A percentile compares a stretch with the other conserved stretches of the same genome.
Conservation (phyloP, 2,888 invertebrate species). For the Acanthococcus lagerstroemiae region DNA sequence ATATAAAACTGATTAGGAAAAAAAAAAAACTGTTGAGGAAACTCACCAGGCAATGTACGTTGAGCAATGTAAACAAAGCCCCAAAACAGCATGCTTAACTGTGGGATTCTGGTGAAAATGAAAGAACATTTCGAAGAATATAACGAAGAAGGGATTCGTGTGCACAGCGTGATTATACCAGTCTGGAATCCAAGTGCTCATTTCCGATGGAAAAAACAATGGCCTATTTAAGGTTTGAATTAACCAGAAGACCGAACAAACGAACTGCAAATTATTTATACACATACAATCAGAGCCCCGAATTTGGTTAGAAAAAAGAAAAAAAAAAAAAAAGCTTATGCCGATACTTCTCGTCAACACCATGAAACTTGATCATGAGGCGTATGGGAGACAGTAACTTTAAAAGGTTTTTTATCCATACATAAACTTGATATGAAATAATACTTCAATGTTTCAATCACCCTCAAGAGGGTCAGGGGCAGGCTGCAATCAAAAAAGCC, state of each 20-base stretch:
- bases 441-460: too few relatives aligned
- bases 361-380: too few relatives aligned
- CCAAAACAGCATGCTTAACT: constrained; percentile 33
- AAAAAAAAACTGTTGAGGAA: too few relatives aligned
- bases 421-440: too few relatives aligned
- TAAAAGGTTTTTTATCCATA: too few relatives aligned
- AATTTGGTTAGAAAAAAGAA: too few relatives aligned
- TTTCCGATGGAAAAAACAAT: constrained; percentile 47
- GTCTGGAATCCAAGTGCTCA: constrained; percentile 47
- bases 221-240: constrained; percentile 48
- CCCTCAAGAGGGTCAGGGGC: too few relatives aligned
- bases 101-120: constrained; percentile 36
- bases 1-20: background rate
- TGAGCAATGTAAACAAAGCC: constrained; percentile 32
- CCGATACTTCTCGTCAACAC: too few relatives aligned
- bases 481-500: too few relatives aligned
- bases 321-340: too few relatives aligned
- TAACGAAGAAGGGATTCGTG: constrained; percentile 46
- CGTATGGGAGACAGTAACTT: too few relatives aligned
- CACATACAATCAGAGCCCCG: too few relatives aligned
- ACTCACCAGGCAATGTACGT: constrained; percentile 33
- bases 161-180: constrained; percentile 53
- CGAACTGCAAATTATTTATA: constrained; percentile 47
- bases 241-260: constrained; percentile 48
- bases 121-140: constrained; percentile 45